A percentile compares a stretch with the other conserved stretches of the same genome.
Evolutionary conservation across 1,140 invertebrate species (phyloP).

Genomic region (Wiebesia pumilae): DNA sequence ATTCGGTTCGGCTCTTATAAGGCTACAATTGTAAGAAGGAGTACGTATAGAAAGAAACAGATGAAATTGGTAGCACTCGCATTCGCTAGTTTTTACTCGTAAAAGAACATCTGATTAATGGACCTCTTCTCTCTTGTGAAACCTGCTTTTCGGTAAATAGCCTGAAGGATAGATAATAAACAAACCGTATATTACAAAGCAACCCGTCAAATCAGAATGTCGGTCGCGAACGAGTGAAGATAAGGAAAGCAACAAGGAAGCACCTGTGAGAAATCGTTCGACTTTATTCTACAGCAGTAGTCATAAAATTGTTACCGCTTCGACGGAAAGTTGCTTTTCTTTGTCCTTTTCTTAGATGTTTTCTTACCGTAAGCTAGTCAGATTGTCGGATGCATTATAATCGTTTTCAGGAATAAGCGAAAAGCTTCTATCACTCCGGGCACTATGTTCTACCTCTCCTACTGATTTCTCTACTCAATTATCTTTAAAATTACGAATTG

Average conservation of each 20-base stretch:
- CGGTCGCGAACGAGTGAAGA: not conserved
- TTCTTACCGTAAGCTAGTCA: not conserved
- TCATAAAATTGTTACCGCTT: not conserved
- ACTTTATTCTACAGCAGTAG: constrained; percentile 5
- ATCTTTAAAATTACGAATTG: not conserved
- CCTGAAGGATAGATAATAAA: not conserved
- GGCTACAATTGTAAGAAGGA: not conserved
- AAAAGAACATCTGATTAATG: not conserved
- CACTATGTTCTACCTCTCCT: not conserved
- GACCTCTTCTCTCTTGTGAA: not conserved
- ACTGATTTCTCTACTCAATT: not conserved
- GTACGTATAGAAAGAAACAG: not conserved
- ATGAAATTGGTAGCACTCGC: constrained; percentile 1
- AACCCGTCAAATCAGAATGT: constrained; percentile 27
- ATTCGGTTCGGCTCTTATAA: not conserved
- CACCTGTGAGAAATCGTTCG: constrained; percentile 34
- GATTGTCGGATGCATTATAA: constrained; percentile 19
- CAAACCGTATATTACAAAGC: not conserved
- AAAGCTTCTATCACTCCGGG: not conserved
- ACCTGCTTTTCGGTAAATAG: not conserved
- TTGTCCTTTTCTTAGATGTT: not conserved
- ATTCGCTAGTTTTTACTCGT: constrained; percentile 2
- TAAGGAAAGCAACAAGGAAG: not conserved
- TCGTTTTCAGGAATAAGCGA: not conserved
- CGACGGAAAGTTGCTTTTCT: not conserved